These are phyloP conservation scores for Netelia inedita DNA, from an alignment of 2,888 invertebrate species.

Conservation along the genomic window DNA sequence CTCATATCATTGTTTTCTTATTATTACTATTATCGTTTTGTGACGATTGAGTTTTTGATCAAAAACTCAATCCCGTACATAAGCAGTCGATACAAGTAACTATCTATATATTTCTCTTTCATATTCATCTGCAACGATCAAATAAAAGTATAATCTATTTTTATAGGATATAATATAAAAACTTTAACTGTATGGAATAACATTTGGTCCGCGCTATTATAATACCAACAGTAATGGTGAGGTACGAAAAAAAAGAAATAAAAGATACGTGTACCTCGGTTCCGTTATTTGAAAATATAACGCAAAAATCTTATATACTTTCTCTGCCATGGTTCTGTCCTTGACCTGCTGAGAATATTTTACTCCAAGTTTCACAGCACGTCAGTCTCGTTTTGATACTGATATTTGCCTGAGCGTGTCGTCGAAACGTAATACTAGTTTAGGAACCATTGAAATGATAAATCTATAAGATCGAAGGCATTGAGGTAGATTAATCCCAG, in stretches of 20 bases:
- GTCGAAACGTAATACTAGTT: neutral
- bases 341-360: neutral
- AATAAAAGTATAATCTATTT: slow-evolving; percentile 13
- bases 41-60: neutral
- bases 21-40: neutral
- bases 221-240: neutral
- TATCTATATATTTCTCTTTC: neutral
- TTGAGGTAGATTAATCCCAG: slow-evolving; percentile 46
- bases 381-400: neutral
- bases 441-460: neutral
- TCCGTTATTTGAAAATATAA: neutral
- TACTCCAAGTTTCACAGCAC: neutral
- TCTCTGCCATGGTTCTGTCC: neutral
- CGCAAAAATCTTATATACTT: neutral
- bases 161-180: slow-evolving; percentile 10
- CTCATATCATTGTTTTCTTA: no score
- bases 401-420: neutral
- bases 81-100: neutral
- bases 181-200: neutral
- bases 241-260: slow-evolving; percentile 24
- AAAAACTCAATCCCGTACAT: neutral
- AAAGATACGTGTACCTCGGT: neutral
- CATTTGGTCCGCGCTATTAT: neutral
- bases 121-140: slow-evolving; percentile 16
- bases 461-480: neutral